Base-by-base conservation (phyloP, 2,797 vertebrate species). In the Gadopsis marmoratus region DNA sequence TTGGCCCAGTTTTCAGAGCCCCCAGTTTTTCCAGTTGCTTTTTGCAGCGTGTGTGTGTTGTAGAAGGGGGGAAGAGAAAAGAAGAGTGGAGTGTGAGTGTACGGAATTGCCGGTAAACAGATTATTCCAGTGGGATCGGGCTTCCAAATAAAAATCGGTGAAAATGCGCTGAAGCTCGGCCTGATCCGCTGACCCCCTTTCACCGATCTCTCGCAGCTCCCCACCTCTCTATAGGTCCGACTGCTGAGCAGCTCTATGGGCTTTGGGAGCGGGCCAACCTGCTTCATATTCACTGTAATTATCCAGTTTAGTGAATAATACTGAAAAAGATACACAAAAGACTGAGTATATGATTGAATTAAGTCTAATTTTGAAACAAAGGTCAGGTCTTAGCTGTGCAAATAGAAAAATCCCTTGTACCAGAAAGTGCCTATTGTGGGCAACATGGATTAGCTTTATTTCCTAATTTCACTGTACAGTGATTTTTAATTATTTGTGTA, bases 381-480 rank as follows among this genome's bases (percentile, higher is more conserved):
- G 83, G 89, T 88, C 87, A 86, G 86, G 85, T 86, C 78, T 86
- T 78, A 74, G 86, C 83, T 92, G 73, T 41, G 56, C 82, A 91
- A 89, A 90, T 86, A 87, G 82, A 90, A 91, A 89, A 82, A 88
- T 50, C 64, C 86, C 83, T 61, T 72, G 83, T 85, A 86, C 71
- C 92, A 91, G 88, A 89, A 90, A 92, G 85, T 84, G 83, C 86
- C 77, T 75, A 67, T 81, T 90, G 81, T 86, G 70, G 68, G 78
- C 58, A 81, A 86, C 85, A 76, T 64, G 87, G 87, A 93, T 91
- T 90, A 89, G 82, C 91, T 91, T 89, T 91, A 92, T 90, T 91
- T 89, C 74, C 87, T 91, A 91, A 95, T 95, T 95, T 93, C 93
- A 94, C 92, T 91, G 89, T 92, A 94, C 86, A 92, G 64, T 92